These are phyloP conservation scores for Phenganax subtilis DNA, from an alignment of 92 coral and sea anemone genomes.

Conservation along the genomic window DNA sequence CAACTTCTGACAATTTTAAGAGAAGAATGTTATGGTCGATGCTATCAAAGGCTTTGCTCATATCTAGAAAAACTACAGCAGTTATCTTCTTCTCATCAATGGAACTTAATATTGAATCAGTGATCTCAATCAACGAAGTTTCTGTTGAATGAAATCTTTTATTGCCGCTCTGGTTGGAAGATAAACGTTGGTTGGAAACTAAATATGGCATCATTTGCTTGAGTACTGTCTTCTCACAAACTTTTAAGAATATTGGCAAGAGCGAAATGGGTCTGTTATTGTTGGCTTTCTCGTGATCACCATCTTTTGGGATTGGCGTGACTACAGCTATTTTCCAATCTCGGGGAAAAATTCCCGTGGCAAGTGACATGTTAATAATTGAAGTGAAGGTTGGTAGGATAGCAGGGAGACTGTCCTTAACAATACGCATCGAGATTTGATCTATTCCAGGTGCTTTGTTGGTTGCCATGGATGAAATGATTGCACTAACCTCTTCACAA, in stretches of 20 bases:
- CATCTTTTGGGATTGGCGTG: background rate
- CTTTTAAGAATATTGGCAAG: too few relatives aligned
- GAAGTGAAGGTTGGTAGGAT: constrained; percentile 38
- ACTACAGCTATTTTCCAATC: constrained; percentile 17
- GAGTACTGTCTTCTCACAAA: too few relatives aligned
- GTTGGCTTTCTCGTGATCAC: too few relatives aligned
- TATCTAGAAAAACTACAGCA: too few relatives aligned
- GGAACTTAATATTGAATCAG: too few relatives aligned
- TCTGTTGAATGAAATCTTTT: too few relatives aligned
- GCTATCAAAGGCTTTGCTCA: constrained; percentile 23
- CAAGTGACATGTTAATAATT: constrained; percentile 10
- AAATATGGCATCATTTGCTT: too few relatives aligned
- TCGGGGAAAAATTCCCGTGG: constrained; percentile 23
- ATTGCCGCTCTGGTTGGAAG: too few relatives aligned
- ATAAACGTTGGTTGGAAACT: too few relatives aligned
- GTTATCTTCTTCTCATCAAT: background rate
- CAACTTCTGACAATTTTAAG: too few relatives aligned
- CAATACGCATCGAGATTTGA: constrained; percentile 39
- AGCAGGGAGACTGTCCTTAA: constrained; percentile 47
- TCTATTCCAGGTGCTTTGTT: constrained; percentile 50
- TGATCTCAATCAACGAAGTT: constrained; percentile 8
- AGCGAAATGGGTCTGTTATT: too few relatives aligned
- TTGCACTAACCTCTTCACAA: constrained; percentile 31
- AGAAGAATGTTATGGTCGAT: too few relatives aligned
- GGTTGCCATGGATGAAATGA: constrained; percentile 37